Evolutionary conservation across 2,797 vertebrate species (phyloP), one percentile per base, ranked within the genome.

Genomic region (Hafferia zeledoni): DNA sequence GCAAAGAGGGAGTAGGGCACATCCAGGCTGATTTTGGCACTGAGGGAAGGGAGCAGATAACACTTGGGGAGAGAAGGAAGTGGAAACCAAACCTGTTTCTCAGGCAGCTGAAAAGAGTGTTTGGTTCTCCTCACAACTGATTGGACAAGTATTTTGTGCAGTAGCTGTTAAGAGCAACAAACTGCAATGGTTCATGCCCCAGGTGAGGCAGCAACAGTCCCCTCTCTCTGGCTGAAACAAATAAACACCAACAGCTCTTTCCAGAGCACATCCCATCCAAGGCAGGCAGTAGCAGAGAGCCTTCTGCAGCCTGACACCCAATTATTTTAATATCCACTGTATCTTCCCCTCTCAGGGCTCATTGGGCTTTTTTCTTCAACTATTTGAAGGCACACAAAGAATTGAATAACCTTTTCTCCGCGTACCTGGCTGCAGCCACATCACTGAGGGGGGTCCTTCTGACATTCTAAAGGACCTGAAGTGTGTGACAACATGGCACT

Each of bases 401-500:
- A 89, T 4, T 47, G 39, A 93, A 90, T 82, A 95, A 82, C 80
- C 60, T 93, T 96, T 96, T 94, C 83, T 76, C 63, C 0, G 0
- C 2, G 0, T 89, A 96, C 87, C 74, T 94, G 87, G 77, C 85
- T 94, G 59, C 55, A 84, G 89, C 74, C 85, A 80, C 80, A 87
- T 78, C 88, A 47, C 88, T 74, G 64, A 94, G 85, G 75, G 83
- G 80, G 90, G 67, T 89, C 93, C 77, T 94, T 81, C 67, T 4
- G 16, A 94, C 77, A 67, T 82, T 83, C 71, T 87, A 85, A 82
- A 69, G 80, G 76, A 83, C 89, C 83, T 90, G 88, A 92, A 84
- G 81, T 71, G 49, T 53, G 65, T 74, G 79, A 87, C 94, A 95
- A 89, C 91, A 94, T 87, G 95, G 88, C 77, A 94, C 77, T 80